Evolutionary conservation across 2,113 vertebrate genomes (phyloP).

Genomic region (Melanerpes aurifrons): DNA sequence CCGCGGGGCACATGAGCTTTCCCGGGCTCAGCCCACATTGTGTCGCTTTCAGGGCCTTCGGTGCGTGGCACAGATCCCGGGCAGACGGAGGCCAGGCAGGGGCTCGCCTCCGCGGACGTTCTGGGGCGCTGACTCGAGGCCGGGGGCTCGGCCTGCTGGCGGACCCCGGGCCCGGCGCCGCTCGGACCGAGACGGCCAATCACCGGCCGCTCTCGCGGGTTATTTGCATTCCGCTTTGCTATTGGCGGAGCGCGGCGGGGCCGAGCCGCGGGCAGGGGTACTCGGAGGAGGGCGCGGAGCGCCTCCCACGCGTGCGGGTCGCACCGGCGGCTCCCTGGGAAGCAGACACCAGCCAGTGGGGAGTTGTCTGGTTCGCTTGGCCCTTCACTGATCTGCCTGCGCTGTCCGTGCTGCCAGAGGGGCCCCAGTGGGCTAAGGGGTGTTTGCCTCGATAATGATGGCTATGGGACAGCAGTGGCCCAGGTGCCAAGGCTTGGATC

Average conservation of each 20-base stretch:
- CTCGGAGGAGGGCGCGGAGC: too few relatives aligned
- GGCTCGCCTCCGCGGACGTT: not conserved
- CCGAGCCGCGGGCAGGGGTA: too few relatives aligned
- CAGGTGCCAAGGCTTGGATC: not conserved
- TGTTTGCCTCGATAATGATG: too few relatives aligned
- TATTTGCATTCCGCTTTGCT: not conserved
- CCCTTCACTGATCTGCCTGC: not conserved
- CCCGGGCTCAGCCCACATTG: too few relatives aligned
- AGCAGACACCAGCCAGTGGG: too few relatives aligned
- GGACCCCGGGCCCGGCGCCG: not conserved
- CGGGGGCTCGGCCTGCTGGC: too few relatives aligned
- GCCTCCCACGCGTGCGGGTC: too few relatives aligned
- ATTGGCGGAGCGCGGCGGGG: not conserved
- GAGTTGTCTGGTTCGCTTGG: not conserved
- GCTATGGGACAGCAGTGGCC: not conserved
- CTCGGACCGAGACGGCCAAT: not conserved
- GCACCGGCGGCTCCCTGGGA: too few relatives aligned
- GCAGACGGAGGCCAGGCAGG: not conserved
- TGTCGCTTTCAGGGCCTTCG: rapidly evolving
- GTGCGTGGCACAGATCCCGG: rapidly evolving
- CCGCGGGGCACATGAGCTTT: not conserved
- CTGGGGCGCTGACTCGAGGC: not conserved
- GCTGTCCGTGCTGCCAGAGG: too few relatives aligned
- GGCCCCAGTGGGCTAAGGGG: too few relatives aligned
- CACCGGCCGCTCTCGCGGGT: rapidly evolving